Base-by-base conservation (phyloP, 2,797 vertebrate genomes). In the Tadarida brasiliensis region DNA sequence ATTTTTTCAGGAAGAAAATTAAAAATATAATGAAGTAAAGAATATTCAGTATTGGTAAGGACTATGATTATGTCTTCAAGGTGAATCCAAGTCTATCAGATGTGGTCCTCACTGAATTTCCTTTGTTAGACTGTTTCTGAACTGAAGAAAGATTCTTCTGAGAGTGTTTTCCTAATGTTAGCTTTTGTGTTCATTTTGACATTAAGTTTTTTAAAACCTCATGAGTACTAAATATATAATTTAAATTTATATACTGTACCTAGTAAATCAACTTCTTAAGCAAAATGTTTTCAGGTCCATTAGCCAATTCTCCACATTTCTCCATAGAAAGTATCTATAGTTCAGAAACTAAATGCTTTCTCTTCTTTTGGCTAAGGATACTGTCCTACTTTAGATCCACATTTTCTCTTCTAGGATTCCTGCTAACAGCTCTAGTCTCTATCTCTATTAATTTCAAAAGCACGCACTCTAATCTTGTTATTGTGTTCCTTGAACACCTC, bases 1-100 rank as follows among this genome's bases (percentile, higher is more conserved):
- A 65, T 71, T 90, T 94, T 93, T 94, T 54, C 74, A 88, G 47
- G 49, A 68, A 83, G 63, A 94, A 94, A 94, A 93, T 80, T 87
- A 28, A 73, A 94, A 92, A 78, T 57, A 87, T 63, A 83, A 90
- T 61, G 77, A 89, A 90, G 88, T 70, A 74, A 89, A 92, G 61
- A 93, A 47, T 56, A 81, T 47, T 78, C 47, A 56, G 67, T 33
- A 76, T 70, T 92, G 70, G 26, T 14, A 82, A 93, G 63, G 57
- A 90, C 28, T 84, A 17, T 24, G 74, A 92, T 67, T 70, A 59
- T 10, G 20, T 74, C 94, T 95, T 80, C 94, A 11, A 88, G 67
- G 51, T 77, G 16, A 94, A 94, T 59, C 10, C 14, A 80, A 39
- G 77, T 76, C 20, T 85, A 70, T 56, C 24, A 77, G 20, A 35